Conservation (phyloP, 2,888 invertebrate genomes). For the Hydropsyche betteni region DNA sequence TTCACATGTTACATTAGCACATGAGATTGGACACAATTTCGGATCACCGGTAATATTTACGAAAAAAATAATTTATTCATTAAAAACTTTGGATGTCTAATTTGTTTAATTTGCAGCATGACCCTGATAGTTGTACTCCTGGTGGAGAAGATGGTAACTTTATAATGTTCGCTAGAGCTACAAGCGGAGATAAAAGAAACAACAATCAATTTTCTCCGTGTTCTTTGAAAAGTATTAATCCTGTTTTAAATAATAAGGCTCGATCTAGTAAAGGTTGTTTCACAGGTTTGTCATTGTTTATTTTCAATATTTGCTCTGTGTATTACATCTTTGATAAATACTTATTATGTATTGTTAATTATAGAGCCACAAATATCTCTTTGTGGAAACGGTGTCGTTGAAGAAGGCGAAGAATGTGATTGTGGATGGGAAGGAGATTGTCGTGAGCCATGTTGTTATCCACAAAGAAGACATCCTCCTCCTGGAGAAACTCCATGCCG, state of each 20-base stretch:
- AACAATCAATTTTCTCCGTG: slow-evolving; percentile 98
- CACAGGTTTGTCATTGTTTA: slow-evolving; percentile 69
- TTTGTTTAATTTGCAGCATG: slow-evolving; percentile 73
- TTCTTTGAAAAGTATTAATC: slow-evolving; percentile 90
- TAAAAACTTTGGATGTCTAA: not conserved
- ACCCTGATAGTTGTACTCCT: slow-evolving; percentile 93
- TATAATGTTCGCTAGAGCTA: slow-evolving; percentile 99
- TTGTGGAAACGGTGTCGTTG: slow-evolving; percentile 98
- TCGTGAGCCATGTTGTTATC: slow-evolving; percentile 91
- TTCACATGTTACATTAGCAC: slow-evolving; percentile 96
- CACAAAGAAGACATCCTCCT: slow-evolving; percentile 83
- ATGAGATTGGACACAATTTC: slow-evolving; percentile 99
- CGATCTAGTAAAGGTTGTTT: slow-evolving; percentile 92
- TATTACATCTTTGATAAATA: slow-evolving; percentile 6
- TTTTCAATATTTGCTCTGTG: not conserved
- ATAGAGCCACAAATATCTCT: slow-evolving; percentile 91
- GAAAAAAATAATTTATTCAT: not conserved
- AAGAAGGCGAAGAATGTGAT: slow-evolving; percentile 97
- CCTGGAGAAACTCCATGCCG: slow-evolving; percentile 85
- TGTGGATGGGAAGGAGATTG: slow-evolving; percentile 99
- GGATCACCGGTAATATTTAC: slow-evolving; percentile 83
- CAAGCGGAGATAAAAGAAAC: slow-evolving; percentile 96
- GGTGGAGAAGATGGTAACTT: slow-evolving; percentile 97
- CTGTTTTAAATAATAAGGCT: slow-evolving; percentile 91
- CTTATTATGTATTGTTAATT: slow-evolving; percentile 44